Evolutionary conservation across 2,888 invertebrate species (phyloP), one percentile per base, ranked within the genome.

Genomic region (Drosophila barbarae): DNA sequence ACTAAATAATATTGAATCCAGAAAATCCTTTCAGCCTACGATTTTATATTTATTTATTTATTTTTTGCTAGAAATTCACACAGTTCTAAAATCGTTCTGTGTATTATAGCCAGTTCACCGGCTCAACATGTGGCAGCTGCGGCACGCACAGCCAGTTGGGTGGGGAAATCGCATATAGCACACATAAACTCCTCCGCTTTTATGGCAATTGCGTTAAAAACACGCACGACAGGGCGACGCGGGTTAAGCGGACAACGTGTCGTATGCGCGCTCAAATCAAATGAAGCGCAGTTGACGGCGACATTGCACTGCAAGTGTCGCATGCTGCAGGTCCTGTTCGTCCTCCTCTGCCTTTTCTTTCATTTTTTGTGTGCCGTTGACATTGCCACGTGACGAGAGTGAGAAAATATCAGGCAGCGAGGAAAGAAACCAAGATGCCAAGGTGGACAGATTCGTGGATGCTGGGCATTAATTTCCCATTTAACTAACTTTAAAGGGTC

Each of bases 261-360:
- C 71, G 76, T 71, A 71, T 81, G 61, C 82, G 82, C 73, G 53
- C 32, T 71, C 44, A 49, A 41, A 73, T 61, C 58, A 80, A 77
- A 77, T 74, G 66, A 77, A 77, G 58, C 75, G 53, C 59, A 49
- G 52, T 69, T 52, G 49, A 34, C 32, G 41, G 42, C 52, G 12
- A 55, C 66, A 42, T 50, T 21, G 49, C 30, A 23, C 18, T 52
- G 57, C 44, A 47, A 50, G 36, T 57, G 59, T 59, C 59, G 49
- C 36, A 34, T 57, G 42, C 36, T 36, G 46, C 46, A 47, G 46
- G 18, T 32, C 32, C 46, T 30, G 30, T 13, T 30, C 30, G 46
- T 13, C 32, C 13, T 18, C 3, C 10, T 5, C 18, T 4, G 7
- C 39, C 18, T 12, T 21, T 12, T 12, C 26, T 26, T 35, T n/a